Conservation (phyloP, 2,113 vertebrate species). For the Merops nubicus region DNA sequence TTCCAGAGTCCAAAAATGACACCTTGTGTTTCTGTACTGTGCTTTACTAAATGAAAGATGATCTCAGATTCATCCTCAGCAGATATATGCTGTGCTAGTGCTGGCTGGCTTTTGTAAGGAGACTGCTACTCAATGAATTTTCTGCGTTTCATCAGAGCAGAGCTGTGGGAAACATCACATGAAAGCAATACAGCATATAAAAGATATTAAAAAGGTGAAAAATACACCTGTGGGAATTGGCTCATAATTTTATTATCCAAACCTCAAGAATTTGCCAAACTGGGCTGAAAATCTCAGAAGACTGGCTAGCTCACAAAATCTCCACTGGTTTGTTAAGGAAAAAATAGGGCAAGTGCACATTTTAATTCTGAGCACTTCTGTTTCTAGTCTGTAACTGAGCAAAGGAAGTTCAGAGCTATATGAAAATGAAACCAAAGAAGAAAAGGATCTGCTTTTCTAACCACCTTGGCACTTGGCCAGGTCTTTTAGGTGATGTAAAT, state of each 20-base stretch:
- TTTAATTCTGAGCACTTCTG: slow-evolving; percentile 35
- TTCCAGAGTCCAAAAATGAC: neutral
- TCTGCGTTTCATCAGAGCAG: slow-evolving; percentile 27
- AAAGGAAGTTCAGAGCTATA: neutral
- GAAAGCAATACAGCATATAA: slow-evolving; percentile 47
- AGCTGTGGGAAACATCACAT: slow-evolving; percentile 51
- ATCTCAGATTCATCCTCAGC: slow-evolving; percentile 14
- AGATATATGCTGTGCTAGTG: neutral
- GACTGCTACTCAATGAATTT: slow-evolving; percentile 35
- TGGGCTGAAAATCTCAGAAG: slow-evolving; percentile 21
- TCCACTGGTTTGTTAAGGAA: neutral
- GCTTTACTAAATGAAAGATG: slow-evolving; percentile 15
- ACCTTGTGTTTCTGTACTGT: slow-evolving; percentile 2
- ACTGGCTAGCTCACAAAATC: slow-evolving; percentile 1
- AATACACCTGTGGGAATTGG: slow-evolving; percentile 53
- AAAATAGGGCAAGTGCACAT: slow-evolving; percentile 25
- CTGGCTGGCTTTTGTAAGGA: slow-evolving; percentile 38
- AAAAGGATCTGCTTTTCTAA: slow-evolving; percentile 31
- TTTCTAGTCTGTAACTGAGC: neutral
- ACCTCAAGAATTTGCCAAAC: slow-evolving; percentile 44
- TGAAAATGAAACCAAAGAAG: slow-evolving; percentile 1
- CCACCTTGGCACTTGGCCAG: neutral
- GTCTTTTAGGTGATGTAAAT: slow-evolving; percentile 17
- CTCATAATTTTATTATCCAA: slow-evolving; percentile 53
- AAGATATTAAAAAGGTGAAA: slow-evolving; percentile 62